Percentiles rank a stretch among this genome's conserved stretches.
Conservation (phyloP, 2,797 vertebrate genomes). For the Melanotaenia nigrans region DNA sequence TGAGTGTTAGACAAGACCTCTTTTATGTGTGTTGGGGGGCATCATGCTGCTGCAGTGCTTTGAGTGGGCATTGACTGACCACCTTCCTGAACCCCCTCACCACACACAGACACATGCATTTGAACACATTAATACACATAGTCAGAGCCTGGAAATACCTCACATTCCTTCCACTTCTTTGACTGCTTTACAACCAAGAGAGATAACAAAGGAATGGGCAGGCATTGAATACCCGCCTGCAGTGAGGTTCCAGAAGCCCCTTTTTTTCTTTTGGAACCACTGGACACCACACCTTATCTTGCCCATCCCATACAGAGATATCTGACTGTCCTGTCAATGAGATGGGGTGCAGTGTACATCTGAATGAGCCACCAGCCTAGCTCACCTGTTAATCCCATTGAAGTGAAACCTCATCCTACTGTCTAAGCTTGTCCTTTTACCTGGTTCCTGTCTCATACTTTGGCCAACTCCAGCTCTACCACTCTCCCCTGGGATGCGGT, state of each 20-base stretch:
- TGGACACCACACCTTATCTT: constrained; percentile 54
- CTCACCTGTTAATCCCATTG: constrained; percentile 72
- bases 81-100: constrained; percentile 44
- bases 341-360: constrained; percentile 57
- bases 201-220: constrained; percentile 80
- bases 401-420: constrained; percentile 75
- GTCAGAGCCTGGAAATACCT: constrained; percentile 79
- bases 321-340: constrained; percentile 59
- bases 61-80: constrained; percentile 70
- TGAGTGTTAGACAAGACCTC: constrained; percentile 63
- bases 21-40: constrained; percentile 66
- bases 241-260: constrained; percentile 43
- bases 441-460: constrained; percentile 46
- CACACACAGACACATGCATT: constrained; percentile 25
- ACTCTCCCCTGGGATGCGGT: constrained; percentile 79
- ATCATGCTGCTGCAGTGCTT: constrained; percentile 66
- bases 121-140: constrained; percentile 29
- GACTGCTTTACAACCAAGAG: constrained; percentile 74
- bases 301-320: constrained; percentile 47
- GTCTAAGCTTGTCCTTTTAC: constrained; percentile 49
- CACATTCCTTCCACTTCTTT: constrained; percentile 80
- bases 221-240: constrained; percentile 59
- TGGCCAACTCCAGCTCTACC: constrained; percentile 42
- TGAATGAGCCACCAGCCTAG: constrained; percentile 51
- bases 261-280: constrained; percentile 43